Percentiles rank a stretch among this genome's conserved stretches.
Conservation (phyloP, 2,888 invertebrate genomes). For the Cryptus viduatorius region DNA sequence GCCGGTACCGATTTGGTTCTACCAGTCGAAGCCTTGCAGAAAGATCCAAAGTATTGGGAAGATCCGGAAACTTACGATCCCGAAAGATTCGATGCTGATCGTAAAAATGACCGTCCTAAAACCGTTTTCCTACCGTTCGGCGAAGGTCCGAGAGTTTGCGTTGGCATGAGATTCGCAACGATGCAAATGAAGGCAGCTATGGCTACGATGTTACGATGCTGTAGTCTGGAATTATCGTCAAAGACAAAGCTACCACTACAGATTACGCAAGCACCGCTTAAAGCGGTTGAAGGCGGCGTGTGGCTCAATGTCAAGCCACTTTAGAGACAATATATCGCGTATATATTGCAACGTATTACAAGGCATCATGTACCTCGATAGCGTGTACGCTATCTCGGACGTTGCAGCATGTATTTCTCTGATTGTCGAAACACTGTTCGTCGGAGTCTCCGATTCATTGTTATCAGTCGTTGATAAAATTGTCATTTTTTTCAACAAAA, state of each 20-base stretch:
- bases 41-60: conserved; percentile 73
- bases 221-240: conserved; percentile 71
- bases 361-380: not conserved
- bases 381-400: not conserved
- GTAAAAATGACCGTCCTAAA: conserved; percentile 68
- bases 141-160: conserved; percentile 79
- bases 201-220: conserved; percentile 68
- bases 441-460: not conserved
- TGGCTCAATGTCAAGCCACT: conserved; percentile 64
- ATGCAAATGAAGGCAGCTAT: conserved; percentile 72
- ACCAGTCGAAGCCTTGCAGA: conserved; percentile 66
- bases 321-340: not conserved
- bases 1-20: conserved; percentile 71
- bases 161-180: conserved; percentile 76
- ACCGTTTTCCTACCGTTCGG: conserved; percentile 76
- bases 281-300: conserved; percentile 62
- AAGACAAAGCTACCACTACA: conserved; percentile 72
- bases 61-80: conserved; percentile 76
- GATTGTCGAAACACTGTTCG: not conserved
- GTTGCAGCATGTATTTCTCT: not conserved
- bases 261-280: conserved; percentile 35
- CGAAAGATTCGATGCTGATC: conserved; percentile 74
- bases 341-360: not conserved
- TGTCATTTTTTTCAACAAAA: not conserved
- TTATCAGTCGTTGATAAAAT: not conserved